Base-by-base conservation (phyloP, 2,888 invertebrate species). In the Acanthopleura granulata region DNA sequence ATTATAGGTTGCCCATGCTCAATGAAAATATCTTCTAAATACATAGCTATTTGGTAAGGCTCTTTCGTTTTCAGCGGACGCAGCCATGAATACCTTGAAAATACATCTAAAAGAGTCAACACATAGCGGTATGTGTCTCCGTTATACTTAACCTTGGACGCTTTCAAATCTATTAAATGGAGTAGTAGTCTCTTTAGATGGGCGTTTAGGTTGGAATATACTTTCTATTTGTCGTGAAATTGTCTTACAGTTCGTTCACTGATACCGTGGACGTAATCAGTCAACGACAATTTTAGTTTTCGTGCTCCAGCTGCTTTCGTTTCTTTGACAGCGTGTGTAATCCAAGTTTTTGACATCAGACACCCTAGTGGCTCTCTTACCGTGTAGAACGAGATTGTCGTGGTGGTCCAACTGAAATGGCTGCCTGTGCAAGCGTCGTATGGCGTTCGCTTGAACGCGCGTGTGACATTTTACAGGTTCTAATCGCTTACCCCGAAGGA, bases 51-150 rank as follows among this genome's bases (percentile, higher is more conserved):
- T 18, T 30, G 22, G 25, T 25, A 14, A 18, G 62, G 27, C n/a
- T 18, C 18, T 73, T 76, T 69, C 0, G 18, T 18, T 30, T 49
- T 62, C 22, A 75, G 49, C 11, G 75, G 62, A 29, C 72, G 75
- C 29, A 72, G 40, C 72, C 71, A 72, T 16, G 71, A 30, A 62
- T 62, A 75, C 49, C 75, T 57, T 30, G 74, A 72, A 62, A 75
- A 75, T 66, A 77, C 73, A 29, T 77, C 77, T 66, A 77, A 62
- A n/a, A 75, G 72, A 15, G 72, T 71, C 40, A 75, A 49, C 49
- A 77, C 69, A 51, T 66, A 77, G 62, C 51, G 50, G 40, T 73
- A 75, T 16, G 72, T 72, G 50, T 72, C 27, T n/a, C 66, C 30
- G 9, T 51, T 62, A 25, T 66, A 62, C 25, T 51, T 49, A 22